Base-by-base conservation (phyloP, 1,140 invertebrate genomes). In the Micrasema minimum region DNA sequence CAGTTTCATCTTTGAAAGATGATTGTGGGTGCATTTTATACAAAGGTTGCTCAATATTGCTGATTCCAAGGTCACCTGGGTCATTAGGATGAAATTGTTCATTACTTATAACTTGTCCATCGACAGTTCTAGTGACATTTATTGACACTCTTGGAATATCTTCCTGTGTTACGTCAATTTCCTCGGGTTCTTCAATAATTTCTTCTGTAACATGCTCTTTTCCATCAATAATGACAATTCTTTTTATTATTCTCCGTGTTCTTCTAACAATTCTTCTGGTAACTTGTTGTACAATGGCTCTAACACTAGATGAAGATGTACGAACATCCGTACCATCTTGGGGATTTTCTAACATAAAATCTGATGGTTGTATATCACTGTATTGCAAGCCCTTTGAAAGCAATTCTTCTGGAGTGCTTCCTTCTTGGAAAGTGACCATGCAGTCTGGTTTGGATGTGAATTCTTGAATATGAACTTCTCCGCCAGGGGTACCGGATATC, bases 181-280 rank as follows among this genome's bases (percentile, higher is more conserved):
- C 90, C 77, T 94, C 91, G 18, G 92, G 91, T 82, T 95, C 91
- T 80, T 95, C 91, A 67, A 94, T 83, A 2, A 94, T 83, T 82
- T 95, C 92, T 81, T 95, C 93, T 9, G 88, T 90, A 0, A 92
- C 87, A 75, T 91, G 89, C 80, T 94, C 92, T 82, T 93, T 91
- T 0, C 93, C 93, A 79, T 95, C 90, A 64, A 94, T 88, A 7
- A 94, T 90, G 0, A 90, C 89, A 3, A 93, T 86, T 76, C 89
- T 88, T 57, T 91, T 85, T 43, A 93, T 91, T 48, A 92, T 90
- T 76, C 89, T 89, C 51, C 89, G 87, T 51, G 87, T 91, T 78
- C 88, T 93, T 73, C 91, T 87, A 48, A 93, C 90, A 26, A 92
- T 88, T 80, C 88, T 88, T 74, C 90, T 88, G 0, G 90, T 92